Percentiles rank a stretch among this genome's conserved stretches.
phyloP scores from a whole-genome alignment of 2,888 invertebrate species.

The Pseudeuparius sepicola region DNA sequence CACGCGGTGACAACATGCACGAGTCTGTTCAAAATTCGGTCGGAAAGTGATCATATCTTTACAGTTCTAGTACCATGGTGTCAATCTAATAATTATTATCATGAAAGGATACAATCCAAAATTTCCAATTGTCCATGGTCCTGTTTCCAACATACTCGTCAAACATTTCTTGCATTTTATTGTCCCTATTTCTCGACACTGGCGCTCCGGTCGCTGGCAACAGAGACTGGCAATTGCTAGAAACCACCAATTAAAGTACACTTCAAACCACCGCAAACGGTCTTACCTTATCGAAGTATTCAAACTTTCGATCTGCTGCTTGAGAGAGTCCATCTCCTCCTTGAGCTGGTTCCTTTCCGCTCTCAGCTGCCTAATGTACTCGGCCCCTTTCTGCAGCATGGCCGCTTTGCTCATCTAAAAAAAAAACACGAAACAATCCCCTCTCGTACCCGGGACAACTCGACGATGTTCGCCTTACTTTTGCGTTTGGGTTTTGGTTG shows the following conservation, averaged over 20 bases:
- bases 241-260: too few relatives aligned
- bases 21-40: too few relatives aligned
- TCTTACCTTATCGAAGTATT: constrained; percentile 83
- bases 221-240: constrained; percentile 85
- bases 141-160: constrained; percentile 79
- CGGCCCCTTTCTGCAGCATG: constrained; percentile 93
- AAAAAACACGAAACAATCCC: constrained; percentile 20
- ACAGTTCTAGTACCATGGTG: too few relatives aligned
- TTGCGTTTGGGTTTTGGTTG: constrained; percentile 80
- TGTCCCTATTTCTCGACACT: constrained; percentile 79
- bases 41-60: too few relatives aligned
- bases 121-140: constrained; percentile 92
- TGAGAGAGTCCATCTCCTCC: constrained; percentile 80
- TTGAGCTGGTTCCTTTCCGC: constrained; percentile 76
- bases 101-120: constrained; percentile 94
- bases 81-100: too few relatives aligned
- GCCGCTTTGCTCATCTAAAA: constrained; percentile 83
- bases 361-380: constrained; percentile 84
- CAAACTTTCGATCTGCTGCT: constrained; percentile 81
- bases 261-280: too few relatives aligned
- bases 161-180: constrained; percentile 88
- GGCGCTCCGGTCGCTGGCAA: constrained; percentile 94
- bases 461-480: too few relatives aligned
- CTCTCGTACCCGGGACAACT: too few relatives aligned
- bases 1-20: too few relatives aligned